Evolutionary conservation across 2,888 invertebrate species (phyloP), one percentile per base, ranked within the genome.

Genomic region (Prosapia bicincta): DNA sequence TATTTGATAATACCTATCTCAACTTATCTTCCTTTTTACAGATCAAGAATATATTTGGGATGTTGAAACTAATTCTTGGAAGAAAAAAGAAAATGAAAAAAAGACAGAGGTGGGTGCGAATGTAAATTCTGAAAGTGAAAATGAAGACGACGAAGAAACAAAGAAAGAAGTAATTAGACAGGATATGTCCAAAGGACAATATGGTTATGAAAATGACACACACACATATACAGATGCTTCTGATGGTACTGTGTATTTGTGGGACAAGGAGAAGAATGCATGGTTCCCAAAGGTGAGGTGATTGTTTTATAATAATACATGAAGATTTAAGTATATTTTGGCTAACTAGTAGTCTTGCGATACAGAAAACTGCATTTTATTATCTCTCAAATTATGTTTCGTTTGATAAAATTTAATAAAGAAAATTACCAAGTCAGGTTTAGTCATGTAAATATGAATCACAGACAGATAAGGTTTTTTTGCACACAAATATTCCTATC

Each of bases 161-260:
- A 82, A 78, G n/a, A 75, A 32, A 82, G 83, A 79, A 78, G 83
- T 79, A 78, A 82, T 71, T 80, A 82, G 54, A 76, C 83, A 78
- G 82, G 81, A 82, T 79, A 78, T 85, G 69, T 78, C 81, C 10
- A 83, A 80, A 76, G 86, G 85, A 79, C 81, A 85, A 74, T 93
- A 93, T 83, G 91, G 90, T 72, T 90, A 91, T 83, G 93, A 94
- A 85, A 89, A 92, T 84, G 92, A 93, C 82, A 90, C 92, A 71
- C 92, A 93, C 81, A 90, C 91, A 10, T 95, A 94, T 81, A 93
- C 92, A 6, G 96, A 96, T 83, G 87, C 88, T 26, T 85, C 88
- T 72, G 98, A 99, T 88, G 98, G 97, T 0, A 92, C 92, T 0
- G 92, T 92, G 78, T 97, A 91, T 84, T 93, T 98, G 83, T 99